A percentile compares a stretch with the other conserved stretches of the same genome.
These are phyloP conservation scores for Arrhopalites spinosus DNA, from an alignment of 2,888 invertebrate genomes.

Conservation along the genomic window DNA sequence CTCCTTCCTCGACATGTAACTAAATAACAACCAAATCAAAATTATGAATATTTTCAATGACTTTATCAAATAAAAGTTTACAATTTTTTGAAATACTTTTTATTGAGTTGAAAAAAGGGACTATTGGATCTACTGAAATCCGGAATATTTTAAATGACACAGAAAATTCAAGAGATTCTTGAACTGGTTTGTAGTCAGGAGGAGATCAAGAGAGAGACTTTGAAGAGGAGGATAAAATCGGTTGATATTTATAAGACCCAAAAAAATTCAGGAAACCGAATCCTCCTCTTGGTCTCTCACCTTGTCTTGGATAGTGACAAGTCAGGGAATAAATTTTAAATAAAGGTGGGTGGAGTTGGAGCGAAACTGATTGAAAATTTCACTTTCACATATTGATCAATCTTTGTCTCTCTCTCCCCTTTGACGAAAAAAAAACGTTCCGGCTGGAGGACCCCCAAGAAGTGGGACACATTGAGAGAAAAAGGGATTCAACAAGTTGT, in stretches of 20 bases:
- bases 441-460: not conserved
- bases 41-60: too few species aligned
- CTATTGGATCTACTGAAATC: not conserved
- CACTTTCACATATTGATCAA: too few species aligned
- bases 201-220: constrained; percentile 13
- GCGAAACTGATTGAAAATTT: too few species aligned
- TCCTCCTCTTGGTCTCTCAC: too few species aligned
- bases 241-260: constrained; percentile 30
- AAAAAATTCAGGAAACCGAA: not conserved
- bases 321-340: too few species aligned
- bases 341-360: too few species aligned
- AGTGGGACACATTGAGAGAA: not conserved
- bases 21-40: too few species aligned
- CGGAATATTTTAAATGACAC: not conserved
- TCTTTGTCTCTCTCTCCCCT: not conserved
- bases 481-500: not conserved
- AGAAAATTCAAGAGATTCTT: not conserved
- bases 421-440: constrained; percentile 12
- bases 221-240: constrained; percentile 5
- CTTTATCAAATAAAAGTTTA: too few species aligned
- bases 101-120: too few species aligned
- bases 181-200: not conserved
- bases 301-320: too few species aligned
- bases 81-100: too few species aligned
- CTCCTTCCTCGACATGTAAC: too few species aligned